phyloP scores from a whole-genome alignment of 2,888 invertebrate genomes.

The Plagiodera versicolora region DNA sequence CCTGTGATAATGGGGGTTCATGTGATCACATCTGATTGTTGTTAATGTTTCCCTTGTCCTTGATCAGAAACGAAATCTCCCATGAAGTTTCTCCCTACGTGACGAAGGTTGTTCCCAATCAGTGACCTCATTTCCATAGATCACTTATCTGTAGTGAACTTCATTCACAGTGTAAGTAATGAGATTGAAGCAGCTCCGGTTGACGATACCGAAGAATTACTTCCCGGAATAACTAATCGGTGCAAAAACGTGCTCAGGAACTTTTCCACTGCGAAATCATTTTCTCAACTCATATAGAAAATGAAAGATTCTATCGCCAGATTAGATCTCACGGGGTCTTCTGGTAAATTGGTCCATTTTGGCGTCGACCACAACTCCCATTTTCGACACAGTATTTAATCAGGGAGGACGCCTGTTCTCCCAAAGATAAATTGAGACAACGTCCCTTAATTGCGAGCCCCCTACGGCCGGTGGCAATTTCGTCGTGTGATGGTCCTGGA shows the following conservation, averaged over 20 bases:
- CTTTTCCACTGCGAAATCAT: background rate
- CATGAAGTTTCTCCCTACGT: too few species aligned
- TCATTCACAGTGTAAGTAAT: too few species aligned
- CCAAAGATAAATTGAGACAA: constrained; percentile 12
- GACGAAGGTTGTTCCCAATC: too few species aligned
- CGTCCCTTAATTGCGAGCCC: constrained; percentile 11
- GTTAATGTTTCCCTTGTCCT: too few species aligned
- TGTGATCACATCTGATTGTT: too few species aligned
- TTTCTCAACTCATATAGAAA: background rate
- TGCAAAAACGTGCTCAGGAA: background rate
- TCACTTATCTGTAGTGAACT: too few species aligned
- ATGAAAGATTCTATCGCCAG: background rate
- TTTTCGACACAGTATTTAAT: constrained; percentile 16
- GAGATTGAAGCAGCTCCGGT: too few species aligned
- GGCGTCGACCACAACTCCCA: constrained; percentile 4
- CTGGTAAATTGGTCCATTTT: constrained; percentile 2
- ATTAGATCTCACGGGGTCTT: background rate
- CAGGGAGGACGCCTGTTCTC: constrained; percentile 5
- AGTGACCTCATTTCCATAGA: too few species aligned
- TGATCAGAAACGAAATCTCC: too few species aligned
- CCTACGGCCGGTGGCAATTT: constrained; percentile 1
- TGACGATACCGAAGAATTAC: too few species aligned
- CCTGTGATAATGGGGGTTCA: too few species aligned
- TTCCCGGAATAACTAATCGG: too few species aligned
- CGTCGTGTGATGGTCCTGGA: background rate